Conservation (phyloP, 2,888 invertebrate genomes). For the Netelia melanura region DNA sequence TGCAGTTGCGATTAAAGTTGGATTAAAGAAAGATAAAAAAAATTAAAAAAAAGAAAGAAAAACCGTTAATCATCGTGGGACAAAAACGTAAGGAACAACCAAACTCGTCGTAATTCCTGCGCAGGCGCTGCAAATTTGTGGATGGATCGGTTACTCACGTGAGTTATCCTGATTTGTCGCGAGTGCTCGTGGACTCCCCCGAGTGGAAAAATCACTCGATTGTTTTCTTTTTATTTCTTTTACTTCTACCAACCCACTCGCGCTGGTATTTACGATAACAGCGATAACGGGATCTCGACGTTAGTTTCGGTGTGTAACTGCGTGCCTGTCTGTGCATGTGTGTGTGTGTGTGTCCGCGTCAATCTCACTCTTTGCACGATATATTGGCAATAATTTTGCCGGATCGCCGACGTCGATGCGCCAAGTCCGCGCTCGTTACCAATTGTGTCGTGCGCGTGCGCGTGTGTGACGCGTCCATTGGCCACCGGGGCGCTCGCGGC, state of each 20-base stretch:
- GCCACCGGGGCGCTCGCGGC: too few relatives aligned
- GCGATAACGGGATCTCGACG: not conserved
- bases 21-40: not conserved
- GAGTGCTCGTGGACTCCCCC: not conserved
- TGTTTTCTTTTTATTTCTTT: not conserved
- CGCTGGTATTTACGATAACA: not conserved
- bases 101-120: not conserved
- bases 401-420: not conserved
- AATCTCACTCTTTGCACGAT: not conserved
- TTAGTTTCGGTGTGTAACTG: not conserved
- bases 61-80: not conserved
- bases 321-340: not conserved
- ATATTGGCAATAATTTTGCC: slow-evolving; percentile 8
- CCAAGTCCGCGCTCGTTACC: not conserved
- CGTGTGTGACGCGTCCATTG: not conserved
- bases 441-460: not conserved
- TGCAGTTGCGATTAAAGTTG: slow-evolving; percentile 1
- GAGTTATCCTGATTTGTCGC: slow-evolving; percentile 25
- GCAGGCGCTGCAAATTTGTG: not conserved
- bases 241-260: not conserved
- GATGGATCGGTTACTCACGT: slow-evolving; percentile 32
- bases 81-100: not conserved
- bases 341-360: not conserved
- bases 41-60: too few relatives aligned
- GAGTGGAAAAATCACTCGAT: not conserved